Evolutionary conservation across 2,797 vertebrate species (phyloP).

Genomic region (Pangasius djambal): DNA sequence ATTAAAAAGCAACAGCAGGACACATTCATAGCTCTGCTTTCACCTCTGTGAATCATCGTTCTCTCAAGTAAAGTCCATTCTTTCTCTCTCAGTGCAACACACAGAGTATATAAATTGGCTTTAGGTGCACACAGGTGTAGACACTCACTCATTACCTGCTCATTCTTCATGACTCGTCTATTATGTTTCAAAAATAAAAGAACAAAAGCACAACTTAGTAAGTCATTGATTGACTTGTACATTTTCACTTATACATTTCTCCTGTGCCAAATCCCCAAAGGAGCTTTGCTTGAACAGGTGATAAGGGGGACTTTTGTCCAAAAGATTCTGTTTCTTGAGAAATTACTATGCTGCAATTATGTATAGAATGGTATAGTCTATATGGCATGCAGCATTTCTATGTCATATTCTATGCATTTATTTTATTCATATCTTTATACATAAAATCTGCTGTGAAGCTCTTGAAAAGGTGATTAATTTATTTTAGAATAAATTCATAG

Average conservation of each 20-base stretch:
- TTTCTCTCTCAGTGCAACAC: not conserved
- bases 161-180: not conserved
- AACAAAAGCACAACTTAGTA: not conserved
- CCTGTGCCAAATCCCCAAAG: not conserved
- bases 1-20: not conserved
- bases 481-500: not conserved
- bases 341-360: not conserved
- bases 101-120: not conserved
- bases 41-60: not conserved
- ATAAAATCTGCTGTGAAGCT: not conserved
- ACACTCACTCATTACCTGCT: slow-evolving; percentile 2
- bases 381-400: not conserved
- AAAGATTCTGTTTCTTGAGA: not conserved
- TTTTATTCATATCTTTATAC: not conserved
- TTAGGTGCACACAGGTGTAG: not conserved
- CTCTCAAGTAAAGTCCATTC: not conserved
- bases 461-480: not conserved
- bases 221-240: not conserved
- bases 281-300: not conserved
- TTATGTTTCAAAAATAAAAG: not conserved
- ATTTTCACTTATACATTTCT: not conserved
- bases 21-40: not conserved
- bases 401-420: not conserved
- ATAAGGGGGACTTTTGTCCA: not conserved
- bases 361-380: not conserved